These are phyloP conservation scores for Hyalella azteca DNA, from an alignment of 2,888 invertebrate species.

Conservation along the genomic window DNA sequence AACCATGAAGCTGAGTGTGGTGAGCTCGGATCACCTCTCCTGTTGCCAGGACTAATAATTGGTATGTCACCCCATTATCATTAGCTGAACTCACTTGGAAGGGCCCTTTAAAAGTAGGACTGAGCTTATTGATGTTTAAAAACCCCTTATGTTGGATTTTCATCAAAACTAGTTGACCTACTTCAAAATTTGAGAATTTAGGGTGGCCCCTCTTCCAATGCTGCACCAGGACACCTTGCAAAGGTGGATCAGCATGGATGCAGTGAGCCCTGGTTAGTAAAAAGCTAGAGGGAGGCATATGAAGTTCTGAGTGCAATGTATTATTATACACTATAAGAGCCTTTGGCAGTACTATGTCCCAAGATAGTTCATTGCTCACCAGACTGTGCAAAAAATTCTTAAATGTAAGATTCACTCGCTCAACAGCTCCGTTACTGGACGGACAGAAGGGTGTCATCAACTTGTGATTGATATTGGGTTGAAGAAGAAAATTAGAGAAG, in stretches of 20 bases:
- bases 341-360: not conserved
- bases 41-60: not conserved
- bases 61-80: conserved; percentile 3
- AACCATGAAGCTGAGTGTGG: not conserved
- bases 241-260: not conserved
- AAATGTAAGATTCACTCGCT: conserved; percentile 3
- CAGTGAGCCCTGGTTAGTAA: not conserved
- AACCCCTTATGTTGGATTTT: not conserved
- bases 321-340: not conserved
- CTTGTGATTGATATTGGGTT: not conserved
- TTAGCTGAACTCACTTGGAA: not conserved
- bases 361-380: not conserved
- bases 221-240: not conserved
- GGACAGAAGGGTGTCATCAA: conserved; percentile 7
- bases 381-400: not conserved
- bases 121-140: conserved; percentile 2
- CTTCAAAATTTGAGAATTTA: not conserved
- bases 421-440: conserved; percentile 23
- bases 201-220: not conserved
- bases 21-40: not conserved
- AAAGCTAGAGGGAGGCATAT: not conserved
- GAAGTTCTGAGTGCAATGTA: not conserved
- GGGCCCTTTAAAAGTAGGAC: not conserved
- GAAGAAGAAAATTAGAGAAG: not conserved
- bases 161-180: not conserved